Conservation (phyloP, 2,888 invertebrate genomes). For the Cerceris ruficornis region DNA sequence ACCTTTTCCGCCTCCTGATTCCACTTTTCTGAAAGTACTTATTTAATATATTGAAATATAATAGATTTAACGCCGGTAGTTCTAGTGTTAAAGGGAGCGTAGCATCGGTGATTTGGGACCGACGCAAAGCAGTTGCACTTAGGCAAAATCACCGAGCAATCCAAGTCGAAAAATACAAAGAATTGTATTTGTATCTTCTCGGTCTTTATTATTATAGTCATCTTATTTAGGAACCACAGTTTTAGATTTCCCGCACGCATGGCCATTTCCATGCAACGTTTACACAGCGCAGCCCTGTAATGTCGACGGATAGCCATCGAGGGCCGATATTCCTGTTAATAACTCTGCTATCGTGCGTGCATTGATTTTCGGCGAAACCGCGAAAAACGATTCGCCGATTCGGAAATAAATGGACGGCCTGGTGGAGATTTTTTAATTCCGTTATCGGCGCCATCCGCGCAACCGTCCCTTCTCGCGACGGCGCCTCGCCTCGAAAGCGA, state of each 20-base stretch:
- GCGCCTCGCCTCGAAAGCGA: neutral
- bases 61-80: too few relatives aligned
- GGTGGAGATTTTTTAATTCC: conserved; percentile 46
- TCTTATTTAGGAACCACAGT: too few relatives aligned
- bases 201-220: too few relatives aligned
- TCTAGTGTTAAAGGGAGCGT: too few relatives aligned
- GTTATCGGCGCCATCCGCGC: conserved; percentile 16
- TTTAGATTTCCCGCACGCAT: conserved; percentile 1
- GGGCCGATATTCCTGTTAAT: conserved; percentile 31
- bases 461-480: neutral
- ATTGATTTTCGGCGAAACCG: conserved; percentile 46
- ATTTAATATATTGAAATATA: too few relatives aligned
- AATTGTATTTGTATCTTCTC: too few relatives aligned
- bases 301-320: conserved; percentile 22
- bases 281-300: conserved; percentile 7
- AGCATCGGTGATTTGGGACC: too few relatives aligned
- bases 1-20: too few relatives aligned
- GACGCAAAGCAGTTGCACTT: too few relatives aligned
- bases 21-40: too few relatives aligned
- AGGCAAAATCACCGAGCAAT: too few relatives aligned
- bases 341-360: conserved; percentile 4
- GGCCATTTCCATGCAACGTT: conserved; percentile 21
- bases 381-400: conserved; percentile 44
- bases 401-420: conserved; percentile 46
- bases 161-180: too few relatives aligned